phyloP scores from a whole-genome alignment of 2,797 vertebrate species.

The Rallus crepitans region DNA sequence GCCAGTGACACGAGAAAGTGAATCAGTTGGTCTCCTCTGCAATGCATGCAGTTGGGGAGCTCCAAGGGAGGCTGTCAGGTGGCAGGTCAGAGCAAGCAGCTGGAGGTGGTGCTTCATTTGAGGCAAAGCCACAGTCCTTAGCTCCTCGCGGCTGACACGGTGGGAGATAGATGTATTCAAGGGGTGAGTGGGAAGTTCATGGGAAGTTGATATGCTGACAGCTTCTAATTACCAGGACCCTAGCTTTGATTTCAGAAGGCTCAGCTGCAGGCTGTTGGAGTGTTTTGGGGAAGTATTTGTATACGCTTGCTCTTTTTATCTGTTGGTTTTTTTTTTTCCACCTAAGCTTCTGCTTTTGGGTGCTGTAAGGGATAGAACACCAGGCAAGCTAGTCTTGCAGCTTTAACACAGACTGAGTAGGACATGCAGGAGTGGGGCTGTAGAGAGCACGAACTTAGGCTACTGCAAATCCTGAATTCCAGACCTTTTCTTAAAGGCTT shows the following conservation, averaged over 20 bases:
- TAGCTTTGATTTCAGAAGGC: neutral
- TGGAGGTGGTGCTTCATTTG: fast-evolving
- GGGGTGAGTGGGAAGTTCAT: neutral
- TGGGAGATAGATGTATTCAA: fast-evolving
- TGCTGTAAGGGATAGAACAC: neutral
- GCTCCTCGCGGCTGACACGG: neutral
- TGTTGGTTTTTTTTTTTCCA: fast-evolving
- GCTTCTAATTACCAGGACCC: neutral
- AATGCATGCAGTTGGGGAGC: fast-evolving
- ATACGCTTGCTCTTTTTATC: neutral
- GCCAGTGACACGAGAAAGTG: neutral
- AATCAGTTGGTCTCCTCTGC: neutral
- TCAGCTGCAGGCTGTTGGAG: neutral
- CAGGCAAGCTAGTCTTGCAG: neutral
- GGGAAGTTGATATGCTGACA: neutral
- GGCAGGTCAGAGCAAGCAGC: neutral
- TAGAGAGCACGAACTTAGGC: neutral
- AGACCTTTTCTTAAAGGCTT: neutral
- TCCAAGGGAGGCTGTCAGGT: neutral
- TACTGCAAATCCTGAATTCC: neutral
- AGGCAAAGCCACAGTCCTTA: fast-evolving
- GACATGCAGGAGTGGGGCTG: neutral
- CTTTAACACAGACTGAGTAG: neutral
- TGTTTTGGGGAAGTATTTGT: neutral
- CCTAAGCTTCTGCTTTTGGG: neutral